Percentiles rank a stretch among this genome's conserved stretches.
Evolutionary conservation across 2,888 invertebrate species (phyloP).

Genomic region (Theristus sp.): DNA sequence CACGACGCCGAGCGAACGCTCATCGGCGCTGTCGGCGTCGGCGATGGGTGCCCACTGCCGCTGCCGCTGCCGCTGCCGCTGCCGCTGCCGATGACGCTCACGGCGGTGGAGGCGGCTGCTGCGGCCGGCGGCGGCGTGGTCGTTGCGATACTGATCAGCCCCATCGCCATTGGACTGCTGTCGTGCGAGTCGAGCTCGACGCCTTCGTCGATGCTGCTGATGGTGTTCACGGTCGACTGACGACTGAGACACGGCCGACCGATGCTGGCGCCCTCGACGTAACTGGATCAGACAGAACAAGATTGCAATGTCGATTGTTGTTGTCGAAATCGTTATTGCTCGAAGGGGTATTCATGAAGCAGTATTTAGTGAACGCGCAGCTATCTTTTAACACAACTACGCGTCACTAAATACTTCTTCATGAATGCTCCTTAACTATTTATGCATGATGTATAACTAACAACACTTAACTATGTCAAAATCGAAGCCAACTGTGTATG

Average conservation of each 20-base stretch:
- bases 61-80: not conserved
- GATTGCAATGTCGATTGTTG: too few species aligned
- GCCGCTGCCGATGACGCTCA: not conserved
- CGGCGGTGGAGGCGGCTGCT: not conserved
- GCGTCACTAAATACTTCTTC: too few species aligned
- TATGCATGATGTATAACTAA: too few species aligned
- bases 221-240: constrained; percentile 24
- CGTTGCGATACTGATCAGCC: not conserved
- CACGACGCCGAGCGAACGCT: not conserved
- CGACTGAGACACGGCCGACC: constrained; percentile 8
- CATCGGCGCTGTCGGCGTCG: constrained; percentile 1
- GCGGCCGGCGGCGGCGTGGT: not conserved
- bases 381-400: too few species aligned
- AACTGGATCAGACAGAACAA: too few species aligned
- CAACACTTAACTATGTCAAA: too few species aligned
- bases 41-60: not conserved
- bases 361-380: too few species aligned
- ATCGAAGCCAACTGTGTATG: too few species aligned
- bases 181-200: constrained; percentile 19
- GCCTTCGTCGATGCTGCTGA: constrained; percentile 34
- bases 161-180: not conserved
- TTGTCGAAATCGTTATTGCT: too few species aligned
- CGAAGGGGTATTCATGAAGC: too few species aligned
- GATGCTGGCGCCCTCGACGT: too few species aligned
- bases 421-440: too few species aligned